Conservation (phyloP, 2,888 invertebrate species). For the Ctenicera cuprea region DNA sequence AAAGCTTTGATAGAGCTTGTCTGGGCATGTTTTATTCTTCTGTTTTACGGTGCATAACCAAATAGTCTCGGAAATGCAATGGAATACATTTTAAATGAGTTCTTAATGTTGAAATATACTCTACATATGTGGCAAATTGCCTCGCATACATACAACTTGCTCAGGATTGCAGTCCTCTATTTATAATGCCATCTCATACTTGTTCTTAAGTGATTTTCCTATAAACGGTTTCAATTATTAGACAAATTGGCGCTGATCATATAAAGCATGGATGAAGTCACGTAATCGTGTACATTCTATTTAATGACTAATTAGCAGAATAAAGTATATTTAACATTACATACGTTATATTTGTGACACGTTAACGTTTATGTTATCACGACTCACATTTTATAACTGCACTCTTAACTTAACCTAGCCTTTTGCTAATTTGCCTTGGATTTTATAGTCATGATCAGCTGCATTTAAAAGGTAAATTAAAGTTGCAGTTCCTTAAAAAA, state of each 20-base stretch:
- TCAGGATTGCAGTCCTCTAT: conserved; percentile 10
- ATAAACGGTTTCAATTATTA: conserved; percentile 30
- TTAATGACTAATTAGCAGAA: conserved; percentile 43
- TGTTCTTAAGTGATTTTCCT: conserved; percentile 32
- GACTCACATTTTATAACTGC: too few species aligned
- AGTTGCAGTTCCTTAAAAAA: too few species aligned
- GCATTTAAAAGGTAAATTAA: too few species aligned
- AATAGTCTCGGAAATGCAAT: conserved; percentile 4
- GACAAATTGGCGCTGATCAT: conserved; percentile 40
- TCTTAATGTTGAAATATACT: conserved; percentile 25
- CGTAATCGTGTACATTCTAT: conserved; percentile 47
- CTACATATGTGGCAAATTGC: conserved; percentile 28
- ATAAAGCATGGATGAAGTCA: conserved; percentile 42
- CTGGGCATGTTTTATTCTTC: background rate
- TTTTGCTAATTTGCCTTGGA: too few species aligned
- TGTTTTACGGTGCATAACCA: conserved; percentile 5
- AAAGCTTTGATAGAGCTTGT: background rate
- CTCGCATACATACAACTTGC: conserved; percentile 14
- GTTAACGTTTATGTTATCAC: conserved; percentile 40
- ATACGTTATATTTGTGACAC: conserved; percentile 30
- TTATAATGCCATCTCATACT: conserved; percentile 6
- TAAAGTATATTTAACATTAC: conserved; percentile 34
- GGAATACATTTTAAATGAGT: conserved; percentile 17
- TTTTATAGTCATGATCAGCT: too few species aligned
- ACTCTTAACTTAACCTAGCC: too few species aligned